phyloP scores from a whole-genome alignment of 2,797 vertebrate genomes.

The Pangasius sanitwongsei region DNA sequence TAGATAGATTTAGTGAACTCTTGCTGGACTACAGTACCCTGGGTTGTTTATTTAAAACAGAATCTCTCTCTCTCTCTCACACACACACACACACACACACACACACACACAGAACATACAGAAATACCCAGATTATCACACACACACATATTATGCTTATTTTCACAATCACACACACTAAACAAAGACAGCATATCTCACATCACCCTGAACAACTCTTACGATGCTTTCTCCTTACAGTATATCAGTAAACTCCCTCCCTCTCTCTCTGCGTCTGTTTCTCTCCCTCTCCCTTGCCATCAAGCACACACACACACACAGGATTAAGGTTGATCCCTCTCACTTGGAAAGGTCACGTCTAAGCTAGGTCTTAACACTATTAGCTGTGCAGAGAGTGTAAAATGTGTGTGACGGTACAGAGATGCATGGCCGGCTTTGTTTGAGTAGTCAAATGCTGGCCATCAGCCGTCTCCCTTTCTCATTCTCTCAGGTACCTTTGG shows the following conservation, averaged over 20 bases:
- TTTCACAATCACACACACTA: conserved; percentile 25
- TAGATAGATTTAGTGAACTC: conserved; percentile 25
- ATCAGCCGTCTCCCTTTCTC: conserved; percentile 1
- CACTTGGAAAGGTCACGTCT: conserved; percentile 21
- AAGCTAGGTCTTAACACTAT: conserved; percentile 27
- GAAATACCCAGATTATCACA: not conserved
- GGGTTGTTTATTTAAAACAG: conserved; percentile 1
- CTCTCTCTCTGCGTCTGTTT: not conserved
- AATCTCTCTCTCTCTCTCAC: not conserved
- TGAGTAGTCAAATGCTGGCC: conserved; percentile 22
- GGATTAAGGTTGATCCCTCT: conserved; percentile 35
- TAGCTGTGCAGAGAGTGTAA: conserved; percentile 26
- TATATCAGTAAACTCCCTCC: conserved; percentile 25
- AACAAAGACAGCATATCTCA: not conserved
- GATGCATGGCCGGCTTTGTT: conserved; percentile 5
- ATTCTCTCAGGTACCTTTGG: not conserved
- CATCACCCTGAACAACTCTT: not conserved
- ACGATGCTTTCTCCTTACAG: not conserved
- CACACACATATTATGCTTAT: not conserved
- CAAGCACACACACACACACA: conserved; percentile 11
- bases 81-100: conserved; percentile 29
- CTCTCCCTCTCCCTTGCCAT: not conserved
- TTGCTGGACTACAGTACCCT: conserved; percentile 38
- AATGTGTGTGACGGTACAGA: conserved; percentile 32
- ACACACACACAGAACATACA: not conserved